These are phyloP conservation scores for Tyria jacobaeae DNA, from an alignment of 2,888 invertebrate species.

Conservation along the genomic window DNA sequence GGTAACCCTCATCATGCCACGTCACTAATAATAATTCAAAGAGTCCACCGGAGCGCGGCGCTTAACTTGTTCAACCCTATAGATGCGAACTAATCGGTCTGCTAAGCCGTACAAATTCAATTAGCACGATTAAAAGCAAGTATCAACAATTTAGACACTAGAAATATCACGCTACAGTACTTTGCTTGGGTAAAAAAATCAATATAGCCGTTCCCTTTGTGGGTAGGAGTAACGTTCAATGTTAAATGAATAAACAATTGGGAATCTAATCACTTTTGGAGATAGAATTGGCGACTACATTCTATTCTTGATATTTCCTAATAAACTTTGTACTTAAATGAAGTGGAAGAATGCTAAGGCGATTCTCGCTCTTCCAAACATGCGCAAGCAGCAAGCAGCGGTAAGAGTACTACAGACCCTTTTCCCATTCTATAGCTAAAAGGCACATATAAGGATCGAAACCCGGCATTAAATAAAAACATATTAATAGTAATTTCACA, in stretches of 20 bases:
- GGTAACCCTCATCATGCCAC: conserved; percentile 50
- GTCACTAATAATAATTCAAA: conserved; percentile 54
- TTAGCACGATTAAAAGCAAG: conserved; percentile 58
- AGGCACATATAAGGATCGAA: too few relatives aligned
- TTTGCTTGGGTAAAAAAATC: conserved; percentile 19
- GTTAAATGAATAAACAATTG: neutral
- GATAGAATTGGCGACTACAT: too few relatives aligned
- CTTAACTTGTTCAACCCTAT: conserved; percentile 56
- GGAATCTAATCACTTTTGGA: neutral
- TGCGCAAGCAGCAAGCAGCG: too few relatives aligned
- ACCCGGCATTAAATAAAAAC: too few relatives aligned
- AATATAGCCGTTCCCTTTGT: neutral
- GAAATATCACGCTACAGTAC: conserved; percentile 39
- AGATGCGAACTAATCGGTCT: conserved; percentile 64
- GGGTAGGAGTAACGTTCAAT: neutral
- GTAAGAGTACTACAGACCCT: too few relatives aligned
- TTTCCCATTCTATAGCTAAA: too few relatives aligned
- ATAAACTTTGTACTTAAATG: too few relatives aligned
- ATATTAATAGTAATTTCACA: too few relatives aligned
- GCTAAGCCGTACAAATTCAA: conserved; percentile 70
- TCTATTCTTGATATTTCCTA: too few relatives aligned
- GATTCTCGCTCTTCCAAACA: too few relatives aligned
- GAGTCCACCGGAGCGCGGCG: conserved; percentile 46
- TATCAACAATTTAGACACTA: conserved; percentile 43
- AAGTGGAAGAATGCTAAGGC: too few relatives aligned